Percentiles rank a stretch among this genome's conserved stretches.
Evolutionary conservation across 2,888 invertebrate species (phyloP).

Genomic region (Dryadula phaetusa): DNA sequence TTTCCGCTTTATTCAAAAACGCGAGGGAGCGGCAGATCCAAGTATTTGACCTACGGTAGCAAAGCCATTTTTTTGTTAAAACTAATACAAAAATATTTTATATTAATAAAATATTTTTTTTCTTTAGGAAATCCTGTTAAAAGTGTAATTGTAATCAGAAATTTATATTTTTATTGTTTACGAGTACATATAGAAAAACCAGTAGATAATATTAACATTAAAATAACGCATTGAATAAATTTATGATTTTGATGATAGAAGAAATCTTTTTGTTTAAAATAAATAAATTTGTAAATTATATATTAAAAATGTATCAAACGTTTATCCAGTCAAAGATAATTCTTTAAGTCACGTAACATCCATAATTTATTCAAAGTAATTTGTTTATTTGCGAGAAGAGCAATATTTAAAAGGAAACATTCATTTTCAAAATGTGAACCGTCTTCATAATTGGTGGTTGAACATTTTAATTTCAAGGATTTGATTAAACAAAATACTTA

Average conservation of each 20-base stretch:
- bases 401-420: slow-evolving; percentile 13
- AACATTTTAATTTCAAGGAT: slow-evolving; percentile 6
- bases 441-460: slow-evolving; percentile 2
- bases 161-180: too few species aligned
- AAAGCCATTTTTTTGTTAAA: neutral
- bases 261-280: too few species aligned
- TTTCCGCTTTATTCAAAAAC: neutral
- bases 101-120: neutral
- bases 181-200: too few species aligned
- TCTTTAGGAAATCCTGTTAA: neutral
- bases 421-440: slow-evolving; percentile 9
- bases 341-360: slow-evolving; percentile 8
- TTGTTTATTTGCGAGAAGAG: neutral
- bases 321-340: neutral
- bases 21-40: neutral
- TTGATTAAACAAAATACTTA: neutral
- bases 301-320: neutral
- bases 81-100: too few species aligned
- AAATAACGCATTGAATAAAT: too few species aligned
- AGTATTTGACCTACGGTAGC: neutral
- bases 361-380: slow-evolving; percentile 16
- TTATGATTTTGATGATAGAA: too few species aligned
- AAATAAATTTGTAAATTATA: neutral
- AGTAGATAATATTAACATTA: too few species aligned
- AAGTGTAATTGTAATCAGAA: too few species aligned